phyloP scores from a whole-genome alignment of 2,797 vertebrate species.

The Neoniphon sammara region DNA sequence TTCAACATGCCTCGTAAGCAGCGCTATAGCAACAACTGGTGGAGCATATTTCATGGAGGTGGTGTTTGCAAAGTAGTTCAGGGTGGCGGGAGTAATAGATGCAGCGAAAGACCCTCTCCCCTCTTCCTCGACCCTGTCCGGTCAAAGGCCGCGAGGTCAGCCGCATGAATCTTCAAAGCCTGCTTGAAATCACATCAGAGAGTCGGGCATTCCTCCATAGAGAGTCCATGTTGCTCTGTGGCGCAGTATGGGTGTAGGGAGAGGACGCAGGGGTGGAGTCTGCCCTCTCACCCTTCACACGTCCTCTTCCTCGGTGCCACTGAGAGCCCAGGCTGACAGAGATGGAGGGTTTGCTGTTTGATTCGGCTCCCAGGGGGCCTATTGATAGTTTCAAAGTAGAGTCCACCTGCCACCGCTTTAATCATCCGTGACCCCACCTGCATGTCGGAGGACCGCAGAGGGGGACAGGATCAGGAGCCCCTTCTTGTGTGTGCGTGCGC shows the following conservation, averaged over 20 bases:
- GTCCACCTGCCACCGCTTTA: constrained; percentile 84
- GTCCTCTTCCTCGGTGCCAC: constrained; percentile 58
- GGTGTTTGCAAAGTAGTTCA: constrained; percentile 15
- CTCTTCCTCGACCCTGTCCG: not conserved
- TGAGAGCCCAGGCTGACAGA: constrained; percentile 64
- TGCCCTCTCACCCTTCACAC: constrained; percentile 66
- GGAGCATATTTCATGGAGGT: not conserved
- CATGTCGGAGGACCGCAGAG: constrained; percentile 65
- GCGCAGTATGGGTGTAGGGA: constrained; percentile 3
- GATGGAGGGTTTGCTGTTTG: constrained; percentile 76
- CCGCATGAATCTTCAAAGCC: constrained; percentile 69
- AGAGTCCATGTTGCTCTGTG: constrained; percentile 22
- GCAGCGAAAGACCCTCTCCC: constrained; percentile 2
- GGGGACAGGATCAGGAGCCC: constrained; percentile 50
- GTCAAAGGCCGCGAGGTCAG: constrained; percentile 63
- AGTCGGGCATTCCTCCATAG: constrained; percentile 52
- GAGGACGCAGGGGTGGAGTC: constrained; percentile 53
- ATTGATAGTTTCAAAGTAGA: constrained; percentile 84
- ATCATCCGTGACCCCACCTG: constrained; percentile 79
- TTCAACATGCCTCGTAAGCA: not conserved
- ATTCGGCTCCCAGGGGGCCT: constrained; percentile 75
- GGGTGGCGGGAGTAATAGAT: constrained; percentile 4
- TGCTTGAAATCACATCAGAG: constrained; percentile 70
- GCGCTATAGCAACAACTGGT: not conserved
- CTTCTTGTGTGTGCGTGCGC: not conserved